Conservation (phyloP, 2,888 invertebrate species). For the Protophormia terraenovae region DNA sequence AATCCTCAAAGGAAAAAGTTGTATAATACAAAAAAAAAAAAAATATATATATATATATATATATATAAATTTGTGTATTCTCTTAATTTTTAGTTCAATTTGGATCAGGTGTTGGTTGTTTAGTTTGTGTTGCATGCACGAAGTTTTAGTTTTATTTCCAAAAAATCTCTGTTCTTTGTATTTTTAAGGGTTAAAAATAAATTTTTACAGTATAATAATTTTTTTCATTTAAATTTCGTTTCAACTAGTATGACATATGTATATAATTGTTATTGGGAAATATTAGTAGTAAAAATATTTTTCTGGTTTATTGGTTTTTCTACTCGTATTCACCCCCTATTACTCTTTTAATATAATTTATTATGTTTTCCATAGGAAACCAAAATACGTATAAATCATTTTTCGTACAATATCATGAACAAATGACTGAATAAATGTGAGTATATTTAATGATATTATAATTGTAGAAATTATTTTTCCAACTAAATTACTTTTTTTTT, state of each 20-base stretch:
- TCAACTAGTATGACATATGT: not conserved
- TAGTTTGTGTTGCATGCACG: not conserved
- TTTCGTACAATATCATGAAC: not conserved
- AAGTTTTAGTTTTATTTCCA: not conserved
- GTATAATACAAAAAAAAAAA: not conserved
- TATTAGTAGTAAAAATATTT: not conserved
- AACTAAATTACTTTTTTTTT: not conserved
- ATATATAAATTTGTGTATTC: constrained; percentile 9
- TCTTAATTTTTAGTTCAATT: not conserved
- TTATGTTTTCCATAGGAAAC: not conserved
- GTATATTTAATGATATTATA: not conserved
- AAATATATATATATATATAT: not conserved
- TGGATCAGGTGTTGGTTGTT: constrained; percentile 4
- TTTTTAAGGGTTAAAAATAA: not conserved
- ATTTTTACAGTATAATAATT: not conserved
- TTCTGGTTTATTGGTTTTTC: not conserved
- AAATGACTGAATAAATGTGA: not conserved
- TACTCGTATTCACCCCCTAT: not conserved
- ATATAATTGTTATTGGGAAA: not conserved
- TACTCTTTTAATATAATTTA: not conserved
- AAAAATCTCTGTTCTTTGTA: not conserved
- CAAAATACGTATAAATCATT: not conserved
- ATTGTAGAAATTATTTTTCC: not conserved
- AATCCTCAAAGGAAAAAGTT: constrained; percentile 30
- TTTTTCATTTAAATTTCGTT: not conserved